Evolutionary conservation across 1,140 invertebrate genomes (phyloP), one percentile per base, ranked within the genome.

Genomic region (Drosophila prosaltans): DNA sequence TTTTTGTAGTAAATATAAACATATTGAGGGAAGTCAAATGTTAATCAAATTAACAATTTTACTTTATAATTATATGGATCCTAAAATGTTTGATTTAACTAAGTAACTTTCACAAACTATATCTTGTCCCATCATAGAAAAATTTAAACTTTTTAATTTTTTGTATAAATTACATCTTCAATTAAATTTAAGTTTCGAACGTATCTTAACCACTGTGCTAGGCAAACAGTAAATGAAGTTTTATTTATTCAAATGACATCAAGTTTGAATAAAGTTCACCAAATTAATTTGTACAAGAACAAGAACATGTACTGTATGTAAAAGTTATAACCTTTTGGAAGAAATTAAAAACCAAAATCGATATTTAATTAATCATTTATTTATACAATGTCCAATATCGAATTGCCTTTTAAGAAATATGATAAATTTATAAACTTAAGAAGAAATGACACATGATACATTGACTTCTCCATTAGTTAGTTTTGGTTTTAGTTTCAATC

Each of bases 401-500:
- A 36, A 6, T 36, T 36, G 28, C 4, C 16, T 0, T 24, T 1
- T 6, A 48, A 0, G 2, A 24, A 24, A 24, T 48, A 16, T 3
- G 2, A 41, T 11, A 41, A 11, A 41, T 41, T 11, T 1, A 41
- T 41, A 41, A 41, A 3, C 1, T 10, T 41, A 10, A 9, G 10
- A 41, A 41, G 40, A 41, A 11, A 16, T 16, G 16, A 16, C 16
- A 41, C 41, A 43, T 43, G 3, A 43, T 16, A 43, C 3, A 16
- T 43, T n/a, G 41, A 0, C 3, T 30, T 30, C 39, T 58, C 21
- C 3, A 39, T 58, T 1, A 9, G 3, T 39, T 32, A n/a, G 7
- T 39, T 21, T 68, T 68, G 0, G n/a, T 39, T 36, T 68, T 68
- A 1, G 55, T 8, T 0, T 40, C 39, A 5, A 72, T 24, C 40